phyloP scores from a whole-genome alignment of 2,888 invertebrate genomes.

The Pasiphila rectangulata region DNA sequence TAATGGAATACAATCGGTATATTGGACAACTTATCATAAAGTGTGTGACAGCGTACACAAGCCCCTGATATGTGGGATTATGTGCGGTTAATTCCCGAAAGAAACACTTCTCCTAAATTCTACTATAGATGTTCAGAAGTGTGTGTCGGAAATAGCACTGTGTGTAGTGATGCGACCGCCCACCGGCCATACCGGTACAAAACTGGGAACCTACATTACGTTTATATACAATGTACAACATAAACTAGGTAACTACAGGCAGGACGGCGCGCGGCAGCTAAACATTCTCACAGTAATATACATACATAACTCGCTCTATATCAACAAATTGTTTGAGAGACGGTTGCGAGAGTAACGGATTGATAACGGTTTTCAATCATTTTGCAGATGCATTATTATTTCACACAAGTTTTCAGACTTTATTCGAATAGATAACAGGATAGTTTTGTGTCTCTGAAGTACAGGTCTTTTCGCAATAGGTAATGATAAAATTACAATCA shows the following conservation, averaged over 20 bases:
- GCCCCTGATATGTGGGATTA: slow-evolving; percentile 79
- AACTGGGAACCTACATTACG: slow-evolving; percentile 64
- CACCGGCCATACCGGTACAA: slow-evolving; percentile 66
- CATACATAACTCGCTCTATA: slow-evolving; percentile 77
- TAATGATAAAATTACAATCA: neutral
- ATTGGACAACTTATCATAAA: slow-evolving; percentile 8
- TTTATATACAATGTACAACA: slow-evolving; percentile 76
- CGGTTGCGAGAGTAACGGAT: slow-evolving; percentile 17
- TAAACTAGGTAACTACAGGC: slow-evolving; percentile 54
- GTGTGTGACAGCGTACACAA: slow-evolving; percentile 61
- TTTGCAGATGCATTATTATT: neutral
- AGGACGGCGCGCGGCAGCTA: slow-evolving; percentile 63
- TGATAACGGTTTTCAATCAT: slow-evolving; percentile 20
- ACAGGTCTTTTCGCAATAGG: neutral
- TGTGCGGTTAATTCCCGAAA: slow-evolving; percentile 50
- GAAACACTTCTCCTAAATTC: slow-evolving; percentile 13
- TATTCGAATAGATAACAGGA: neutral
- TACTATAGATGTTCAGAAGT: slow-evolving; percentile 8
- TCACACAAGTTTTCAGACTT: neutral
- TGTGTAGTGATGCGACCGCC: slow-evolving; percentile 69
- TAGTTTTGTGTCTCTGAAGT: too few relatives aligned
- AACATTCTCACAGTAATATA: slow-evolving; percentile 78
- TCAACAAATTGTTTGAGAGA: slow-evolving; percentile 56
- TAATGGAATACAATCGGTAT: slow-evolving; percentile 12
- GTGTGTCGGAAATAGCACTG: slow-evolving; percentile 32